Percentiles rank a stretch among this genome's conserved stretches.
These are phyloP conservation scores for Maniola hyperantus DNA, from an alignment of 2,888 invertebrate species.

Conservation along the genomic window DNA sequence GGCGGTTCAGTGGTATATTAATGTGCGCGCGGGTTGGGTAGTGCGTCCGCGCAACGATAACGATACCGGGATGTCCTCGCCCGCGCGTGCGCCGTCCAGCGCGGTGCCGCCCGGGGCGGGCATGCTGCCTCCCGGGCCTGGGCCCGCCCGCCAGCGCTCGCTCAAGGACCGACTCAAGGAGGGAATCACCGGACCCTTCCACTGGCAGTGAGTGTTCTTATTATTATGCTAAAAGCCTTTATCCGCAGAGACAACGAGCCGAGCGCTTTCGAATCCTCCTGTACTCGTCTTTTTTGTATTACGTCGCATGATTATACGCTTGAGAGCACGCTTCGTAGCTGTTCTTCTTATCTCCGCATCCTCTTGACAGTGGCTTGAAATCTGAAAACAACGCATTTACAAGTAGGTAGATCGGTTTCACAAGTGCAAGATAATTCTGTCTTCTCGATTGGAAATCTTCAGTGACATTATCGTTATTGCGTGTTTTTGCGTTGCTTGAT, in stretches of 20 bases:
- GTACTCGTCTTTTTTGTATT: conserved; percentile 17
- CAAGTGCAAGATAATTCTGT: conserved; percentile 26
- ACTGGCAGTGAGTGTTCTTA: conserved; percentile 89
- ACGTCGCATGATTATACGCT: conserved; percentile 22
- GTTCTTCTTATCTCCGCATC: conserved; percentile 26
- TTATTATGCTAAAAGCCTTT: conserved; percentile 27
- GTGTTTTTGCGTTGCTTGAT: conserved; percentile 18
- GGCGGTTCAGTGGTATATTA: conserved; percentile 63
- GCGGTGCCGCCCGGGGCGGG: conserved; percentile 67
- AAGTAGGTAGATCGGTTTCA: conserved; percentile 21
- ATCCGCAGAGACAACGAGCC: conserved; percentile 23
- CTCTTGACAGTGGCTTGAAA: conserved; percentile 32
- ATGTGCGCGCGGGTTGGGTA: conserved; percentile 48
- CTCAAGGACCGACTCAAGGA: conserved; percentile 90
- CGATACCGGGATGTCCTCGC: conserved; percentile 63
- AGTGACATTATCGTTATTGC: conserved; percentile 31
- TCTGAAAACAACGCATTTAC: conserved; percentile 41
- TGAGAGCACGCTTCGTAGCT: conserved; percentile 20
- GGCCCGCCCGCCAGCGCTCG: conserved; percentile 88
- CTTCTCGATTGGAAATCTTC: conserved; percentile 24
- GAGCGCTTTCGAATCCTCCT: conserved; percentile 6
- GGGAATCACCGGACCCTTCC: conserved; percentile 90
- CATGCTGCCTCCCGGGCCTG: conserved; percentile 73
- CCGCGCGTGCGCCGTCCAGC: conserved; percentile 64
- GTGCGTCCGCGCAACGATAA: conserved; percentile 48